Conservation (phyloP, 2,113 vertebrate genomes). For the Mormyrus iriodes region DNA sequence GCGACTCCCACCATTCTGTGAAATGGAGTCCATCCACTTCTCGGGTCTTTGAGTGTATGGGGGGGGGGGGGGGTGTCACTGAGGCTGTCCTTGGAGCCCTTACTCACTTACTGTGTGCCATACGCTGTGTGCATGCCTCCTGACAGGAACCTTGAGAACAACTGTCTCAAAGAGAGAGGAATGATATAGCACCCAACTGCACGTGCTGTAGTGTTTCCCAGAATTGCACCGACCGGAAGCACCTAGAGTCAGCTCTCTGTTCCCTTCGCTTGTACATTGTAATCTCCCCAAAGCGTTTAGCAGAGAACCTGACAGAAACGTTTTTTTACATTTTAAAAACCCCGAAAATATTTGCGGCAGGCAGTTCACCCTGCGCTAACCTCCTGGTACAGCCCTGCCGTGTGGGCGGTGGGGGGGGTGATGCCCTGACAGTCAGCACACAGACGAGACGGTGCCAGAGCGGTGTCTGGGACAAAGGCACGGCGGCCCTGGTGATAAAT, state of each 20-base stretch:
- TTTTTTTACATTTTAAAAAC: background rate
- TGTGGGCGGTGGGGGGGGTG: background rate
- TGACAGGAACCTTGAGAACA: background rate
- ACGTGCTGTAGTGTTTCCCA: background rate
- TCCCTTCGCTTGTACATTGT: too few relatives aligned
- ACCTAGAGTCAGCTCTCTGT: background rate
- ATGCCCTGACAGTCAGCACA: background rate
- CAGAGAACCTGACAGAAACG: background rate
- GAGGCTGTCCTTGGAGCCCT: background rate
- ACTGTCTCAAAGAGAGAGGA: background rate
- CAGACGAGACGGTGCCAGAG: constrained; percentile 50
- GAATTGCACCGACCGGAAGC: background rate
- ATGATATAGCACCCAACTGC: background rate
- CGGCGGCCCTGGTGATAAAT: constrained; percentile 56
- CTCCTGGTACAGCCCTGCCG: background rate
- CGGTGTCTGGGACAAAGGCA: constrained; percentile 44
- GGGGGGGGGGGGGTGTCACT: background rate
- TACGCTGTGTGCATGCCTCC: background rate
- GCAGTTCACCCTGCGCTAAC: background rate
- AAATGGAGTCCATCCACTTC: background rate
- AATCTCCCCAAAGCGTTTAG: background rate
- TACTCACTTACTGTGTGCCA: background rate
- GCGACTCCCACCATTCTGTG: background rate
- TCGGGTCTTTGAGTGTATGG: background rate
- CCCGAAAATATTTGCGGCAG: background rate